Percentiles rank a stretch among this genome's conserved stretches.
Conservation (phyloP, 2,888 invertebrate species). For the Eristalis tenax region DNA sequence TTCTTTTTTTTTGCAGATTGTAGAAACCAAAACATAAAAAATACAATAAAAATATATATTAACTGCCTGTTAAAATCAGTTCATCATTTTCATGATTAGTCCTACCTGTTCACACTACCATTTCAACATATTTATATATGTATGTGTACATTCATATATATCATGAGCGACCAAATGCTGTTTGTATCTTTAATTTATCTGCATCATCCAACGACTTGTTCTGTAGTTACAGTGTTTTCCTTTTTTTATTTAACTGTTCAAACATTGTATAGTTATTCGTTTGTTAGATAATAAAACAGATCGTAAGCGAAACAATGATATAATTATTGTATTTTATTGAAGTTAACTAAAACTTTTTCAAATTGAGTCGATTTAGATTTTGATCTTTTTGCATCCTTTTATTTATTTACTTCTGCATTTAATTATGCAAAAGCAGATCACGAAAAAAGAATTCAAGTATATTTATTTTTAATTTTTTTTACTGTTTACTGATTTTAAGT, state of each 20-base stretch:
- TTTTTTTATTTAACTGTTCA: slow-evolving; percentile 51
- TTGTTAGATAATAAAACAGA: slow-evolving; percentile 68
- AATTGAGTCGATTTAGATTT: background rate
- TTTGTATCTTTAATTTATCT: slow-evolving; percentile 39
- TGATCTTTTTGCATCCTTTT: too few relatives aligned
- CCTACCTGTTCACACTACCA: slow-evolving; percentile 47
- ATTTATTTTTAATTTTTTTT: too few relatives aligned
- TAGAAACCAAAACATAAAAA: slow-evolving; percentile 15
- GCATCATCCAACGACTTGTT: slow-evolving; percentile 56
- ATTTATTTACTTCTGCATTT: too few relatives aligned
- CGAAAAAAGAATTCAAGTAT: too few relatives aligned
- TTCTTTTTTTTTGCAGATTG: slow-evolving; percentile 51
- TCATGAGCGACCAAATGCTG: slow-evolving; percentile 60
- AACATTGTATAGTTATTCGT: slow-evolving; percentile 60
- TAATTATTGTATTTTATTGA: background rate
- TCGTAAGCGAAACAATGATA: slow-evolving; percentile 52
- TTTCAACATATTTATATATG: slow-evolving; percentile 30
- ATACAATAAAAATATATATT: slow-evolving; percentile 20
- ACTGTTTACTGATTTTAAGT: too few relatives aligned
- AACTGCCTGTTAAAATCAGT: slow-evolving; percentile 59
- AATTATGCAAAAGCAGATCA: too few relatives aligned
- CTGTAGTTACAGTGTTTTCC: slow-evolving; percentile 44
- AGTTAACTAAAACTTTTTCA: background rate
- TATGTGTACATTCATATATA: background rate
- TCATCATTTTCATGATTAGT: slow-evolving; percentile 61